Base-by-base conservation (phyloP, 2,797 vertebrate species). In the Adelosebastes latens region DNA sequence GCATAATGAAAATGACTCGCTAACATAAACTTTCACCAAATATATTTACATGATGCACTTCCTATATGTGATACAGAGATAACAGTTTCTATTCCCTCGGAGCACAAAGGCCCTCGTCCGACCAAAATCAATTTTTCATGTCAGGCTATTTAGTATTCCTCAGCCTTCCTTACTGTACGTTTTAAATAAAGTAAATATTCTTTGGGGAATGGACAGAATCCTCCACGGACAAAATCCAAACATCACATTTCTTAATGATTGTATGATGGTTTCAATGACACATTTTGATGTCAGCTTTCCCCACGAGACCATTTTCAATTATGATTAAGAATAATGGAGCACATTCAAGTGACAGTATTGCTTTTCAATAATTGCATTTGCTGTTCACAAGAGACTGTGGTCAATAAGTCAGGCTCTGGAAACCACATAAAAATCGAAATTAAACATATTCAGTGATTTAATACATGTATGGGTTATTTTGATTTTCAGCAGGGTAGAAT, bases 341-440 rank as follows among this genome's bases (percentile, higher is more conserved):
- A 77, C 65, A 81, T 83, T 88, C 39, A 85, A 65, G 71, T 65
- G 66, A 87, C 75, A 69, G 70, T 78, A 81, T 80, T 87, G 80
- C 79, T 90, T 91, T 86, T 91, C 83, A 90, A 85, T 89, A 81
- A 88, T 67, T 77, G 77, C 61, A 39, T 52, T 3, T 56, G 71
- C 72, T 80, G 79, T 80, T 75, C 75, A 71, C 75, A 63, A 77
- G 83, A 80, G 79, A 77, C 66, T 42, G 16, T 69, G 77, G 82
- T 87, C 78, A 91, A 75, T 80, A 75, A 80, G 46, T 31, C 27
- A 61, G 14, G 56, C 32, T 72, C 18, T 61, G 22, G 31, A 87
- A 88, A 79, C 18, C 16, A 61, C 56, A 82, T 58, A 68, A 34
- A 74, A 29, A 65, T 52, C 53, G 67, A 69, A 78, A 61, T 16